Evolutionary conservation across 2,113 vertebrate genomes (phyloP).

Genomic region (Oophaga pumilio): DNA sequence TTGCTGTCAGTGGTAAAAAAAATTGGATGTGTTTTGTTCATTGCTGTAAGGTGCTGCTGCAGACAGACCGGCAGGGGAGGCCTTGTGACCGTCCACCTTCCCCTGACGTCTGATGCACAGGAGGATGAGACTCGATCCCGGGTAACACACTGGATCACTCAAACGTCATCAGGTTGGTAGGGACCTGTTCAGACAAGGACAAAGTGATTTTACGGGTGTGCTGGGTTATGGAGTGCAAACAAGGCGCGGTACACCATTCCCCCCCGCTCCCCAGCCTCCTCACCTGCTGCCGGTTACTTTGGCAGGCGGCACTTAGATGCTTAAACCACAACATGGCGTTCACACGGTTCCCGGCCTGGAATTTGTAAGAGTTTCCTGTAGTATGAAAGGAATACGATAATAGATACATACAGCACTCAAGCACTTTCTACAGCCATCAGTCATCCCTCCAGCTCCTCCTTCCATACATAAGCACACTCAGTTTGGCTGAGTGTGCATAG

Average conservation of each 20-base stretch:
- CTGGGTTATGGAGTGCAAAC: neutral
- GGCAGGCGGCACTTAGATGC: constrained; percentile 94
- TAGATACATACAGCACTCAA: neutral
- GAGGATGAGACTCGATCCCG: neutral
- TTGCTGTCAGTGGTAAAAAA: constrained; percentile 65
- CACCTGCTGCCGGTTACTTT: constrained; percentile 97
- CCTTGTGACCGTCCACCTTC: neutral
- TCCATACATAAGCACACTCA: too few species aligned
- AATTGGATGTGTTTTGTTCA: constrained; percentile 63
- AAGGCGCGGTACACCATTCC: neutral
- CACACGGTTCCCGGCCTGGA: constrained; percentile 92
- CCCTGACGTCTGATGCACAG: constrained; percentile 7
- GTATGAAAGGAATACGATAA: constrained; percentile 64
- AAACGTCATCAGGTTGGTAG: constrained; percentile 98
- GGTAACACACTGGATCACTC: constrained; percentile 74
- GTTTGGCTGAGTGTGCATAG: too few species aligned
- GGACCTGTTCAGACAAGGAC: constrained; percentile 77
- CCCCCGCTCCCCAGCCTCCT: constrained; percentile 37
- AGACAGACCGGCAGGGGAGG: neutral
- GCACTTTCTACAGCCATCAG: too few species aligned
- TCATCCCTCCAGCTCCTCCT: too few species aligned
- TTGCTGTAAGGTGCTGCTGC: constrained; percentile 70
- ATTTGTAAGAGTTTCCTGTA: constrained; percentile 97
- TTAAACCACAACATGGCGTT: constrained; percentile 98
- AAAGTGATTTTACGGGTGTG: neutral